These are phyloP conservation scores for Atherinosoma microstoma DNA, from an alignment of 2,797 vertebrate species.

Conservation along the genomic window DNA sequence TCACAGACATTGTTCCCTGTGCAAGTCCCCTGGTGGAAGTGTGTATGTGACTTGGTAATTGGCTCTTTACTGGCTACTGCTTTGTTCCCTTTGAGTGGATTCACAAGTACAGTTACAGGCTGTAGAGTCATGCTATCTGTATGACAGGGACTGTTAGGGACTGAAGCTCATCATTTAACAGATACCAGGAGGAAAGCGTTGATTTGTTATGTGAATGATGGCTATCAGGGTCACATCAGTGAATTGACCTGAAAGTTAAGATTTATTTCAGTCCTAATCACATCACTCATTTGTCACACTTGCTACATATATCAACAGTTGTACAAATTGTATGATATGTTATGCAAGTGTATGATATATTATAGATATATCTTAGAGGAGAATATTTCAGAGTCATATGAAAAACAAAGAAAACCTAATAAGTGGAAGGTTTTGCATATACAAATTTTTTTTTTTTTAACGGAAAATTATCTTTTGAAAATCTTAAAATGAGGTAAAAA, in stretches of 20 bases:
- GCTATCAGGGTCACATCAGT: slow-evolving; percentile 46
- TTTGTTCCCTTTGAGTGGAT: slow-evolving; percentile 35
- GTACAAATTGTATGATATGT: neutral
- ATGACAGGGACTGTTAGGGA: slow-evolving; percentile 9
- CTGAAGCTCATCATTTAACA: slow-evolving; percentile 8
- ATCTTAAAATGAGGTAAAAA: neutral
- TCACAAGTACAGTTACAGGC: slow-evolving; percentile 37
- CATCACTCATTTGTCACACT: slow-evolving; percentile 14
- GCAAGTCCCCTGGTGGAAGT: slow-evolving; percentile 34
- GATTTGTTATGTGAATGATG: slow-evolving; percentile 9
- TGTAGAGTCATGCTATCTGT: slow-evolving; percentile 13
- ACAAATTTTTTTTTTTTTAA: too few species aligned
- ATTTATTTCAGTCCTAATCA: slow-evolving; percentile 27
- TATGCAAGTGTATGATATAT: neutral
- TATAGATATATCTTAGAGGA: neutral
- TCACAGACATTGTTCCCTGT: slow-evolving; percentile 43
- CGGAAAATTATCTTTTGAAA: neutral
- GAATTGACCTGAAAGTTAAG: slow-evolving; percentile 50
- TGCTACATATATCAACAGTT: neutral
- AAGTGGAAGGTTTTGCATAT: neutral
- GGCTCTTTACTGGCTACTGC: slow-evolving; percentile 42
- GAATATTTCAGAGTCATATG: neutral
- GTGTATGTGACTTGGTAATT: slow-evolving; percentile 55
- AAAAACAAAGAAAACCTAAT: neutral
- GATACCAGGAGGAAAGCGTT: slow-evolving; percentile 4